phyloP scores from a whole-genome alignment of 2,888 invertebrate species.

The Allolobophora icterica region DNA sequence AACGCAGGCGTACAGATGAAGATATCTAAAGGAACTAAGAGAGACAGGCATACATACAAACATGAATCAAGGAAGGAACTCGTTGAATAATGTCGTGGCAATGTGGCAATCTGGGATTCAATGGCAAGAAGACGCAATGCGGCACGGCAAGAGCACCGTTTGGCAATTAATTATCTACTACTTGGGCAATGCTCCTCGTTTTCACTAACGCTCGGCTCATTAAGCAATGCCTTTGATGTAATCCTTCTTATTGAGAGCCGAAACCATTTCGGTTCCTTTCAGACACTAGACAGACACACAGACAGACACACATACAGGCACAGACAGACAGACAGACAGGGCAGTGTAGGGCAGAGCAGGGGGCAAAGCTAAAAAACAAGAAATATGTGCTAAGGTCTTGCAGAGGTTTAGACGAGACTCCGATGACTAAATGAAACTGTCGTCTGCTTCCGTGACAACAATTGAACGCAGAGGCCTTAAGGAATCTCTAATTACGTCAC shows the following conservation, averaged over 20 bases:
- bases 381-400: not conserved
- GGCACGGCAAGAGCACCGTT: not conserved
- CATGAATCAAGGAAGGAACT: not conserved
- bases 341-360: too few species aligned
- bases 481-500: not conserved
- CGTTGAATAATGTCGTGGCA: not conserved
- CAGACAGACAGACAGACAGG: too few species aligned
- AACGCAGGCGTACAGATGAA: too few species aligned
- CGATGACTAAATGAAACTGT: not conserved
- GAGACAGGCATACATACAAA: not conserved
- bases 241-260: not conserved
- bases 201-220: not conserved
- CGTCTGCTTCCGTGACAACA: not conserved
- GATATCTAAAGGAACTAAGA: not conserved
- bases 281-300: not conserved
- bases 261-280: not conserved
- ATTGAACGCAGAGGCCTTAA: too few species aligned
- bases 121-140: constrained; percentile 9
- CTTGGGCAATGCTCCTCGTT: not conserved
- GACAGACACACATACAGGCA: too few species aligned
- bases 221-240: not conserved
- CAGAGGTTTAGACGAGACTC: not conserved
- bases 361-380: not conserved
- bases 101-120: not conserved
- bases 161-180: not conserved